A percentile compares a stretch with the other conserved stretches of the same genome.
Conservation (phyloP, 2,113 vertebrate genomes). For the Okapia johnstoni region DNA sequence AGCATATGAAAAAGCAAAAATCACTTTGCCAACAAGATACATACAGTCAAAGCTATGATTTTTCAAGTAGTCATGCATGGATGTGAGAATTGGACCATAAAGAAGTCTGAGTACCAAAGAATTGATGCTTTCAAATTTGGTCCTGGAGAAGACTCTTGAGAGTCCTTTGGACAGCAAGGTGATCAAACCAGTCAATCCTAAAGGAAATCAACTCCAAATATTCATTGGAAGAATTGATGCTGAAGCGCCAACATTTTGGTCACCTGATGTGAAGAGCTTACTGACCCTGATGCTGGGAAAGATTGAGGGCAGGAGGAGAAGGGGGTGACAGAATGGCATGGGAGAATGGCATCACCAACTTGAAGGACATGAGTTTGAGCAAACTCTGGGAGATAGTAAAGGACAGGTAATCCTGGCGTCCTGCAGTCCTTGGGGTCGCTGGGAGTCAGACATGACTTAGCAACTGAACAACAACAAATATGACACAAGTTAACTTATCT, state of each 20-base stretch:
- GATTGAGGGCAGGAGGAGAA: neutral
- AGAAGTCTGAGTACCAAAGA: neutral
- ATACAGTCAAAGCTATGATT: neutral
- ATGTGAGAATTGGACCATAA: neutral
- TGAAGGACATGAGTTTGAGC: neutral
- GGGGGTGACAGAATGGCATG: neutral
- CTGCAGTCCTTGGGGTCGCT: neutral
- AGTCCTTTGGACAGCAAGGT: neutral
- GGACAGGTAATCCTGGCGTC: accelerated
- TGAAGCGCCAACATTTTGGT: neutral
- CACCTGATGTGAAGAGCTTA: neutral
- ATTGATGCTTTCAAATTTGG: neutral
- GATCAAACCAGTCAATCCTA: neutral
- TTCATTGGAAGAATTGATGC: neutral
- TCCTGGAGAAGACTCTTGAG: neutral
- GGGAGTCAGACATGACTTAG: neutral
- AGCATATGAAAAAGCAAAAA: neutral
- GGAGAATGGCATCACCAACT: neutral
- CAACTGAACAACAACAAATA: neutral
- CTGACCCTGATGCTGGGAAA: neutral
- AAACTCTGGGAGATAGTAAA: neutral
- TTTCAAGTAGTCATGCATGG: neutral
- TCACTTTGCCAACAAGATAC: neutral
- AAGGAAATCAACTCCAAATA: neutral
- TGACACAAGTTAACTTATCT: neutral